Percentiles rank a stretch among this genome's conserved stretches.
These are phyloP conservation scores for Phaenicophaeus curvirostris DNA, from an alignment of 2,797 vertebrate species.

Conservation along the genomic window DNA sequence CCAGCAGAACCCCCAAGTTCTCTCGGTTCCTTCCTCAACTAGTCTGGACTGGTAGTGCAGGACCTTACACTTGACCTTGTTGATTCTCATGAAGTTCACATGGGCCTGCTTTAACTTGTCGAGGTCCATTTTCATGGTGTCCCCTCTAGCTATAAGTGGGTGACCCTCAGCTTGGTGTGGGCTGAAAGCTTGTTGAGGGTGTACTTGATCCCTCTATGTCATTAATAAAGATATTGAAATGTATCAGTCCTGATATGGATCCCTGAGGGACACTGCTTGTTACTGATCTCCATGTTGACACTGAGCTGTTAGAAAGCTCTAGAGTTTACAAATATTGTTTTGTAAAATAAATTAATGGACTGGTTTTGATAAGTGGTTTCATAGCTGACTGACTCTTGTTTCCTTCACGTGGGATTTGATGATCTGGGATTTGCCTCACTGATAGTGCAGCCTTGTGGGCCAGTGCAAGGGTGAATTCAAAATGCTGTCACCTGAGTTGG, in stretches of 20 bases:
- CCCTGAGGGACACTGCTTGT: not conserved
- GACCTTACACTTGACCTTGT: not conserved
- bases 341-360: not conserved
- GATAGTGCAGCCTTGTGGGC: not conserved
- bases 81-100: not conserved
- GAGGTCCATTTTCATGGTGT: not conserved
- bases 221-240: not conserved
- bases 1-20: too few relatives aligned
- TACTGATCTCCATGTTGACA: not conserved
- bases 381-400: not conserved
- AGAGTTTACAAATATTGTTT: not conserved
- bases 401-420: accelerated
- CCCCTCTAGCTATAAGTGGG: not conserved
- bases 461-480: not conserved
- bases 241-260: accelerated
- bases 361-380: not conserved
- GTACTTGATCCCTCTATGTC: accelerated
- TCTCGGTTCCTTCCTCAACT: not conserved
- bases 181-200: not conserved
- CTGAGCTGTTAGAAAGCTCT: not conserved
- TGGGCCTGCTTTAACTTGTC: not conserved
- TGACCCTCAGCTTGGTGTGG: not conserved
- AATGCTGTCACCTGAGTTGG: not conserved
- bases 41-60: not conserved
- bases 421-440: not conserved